These are phyloP conservation scores for Dicycla oo DNA, from an alignment of 2,888 invertebrate genomes.

Conservation along the genomic window DNA sequence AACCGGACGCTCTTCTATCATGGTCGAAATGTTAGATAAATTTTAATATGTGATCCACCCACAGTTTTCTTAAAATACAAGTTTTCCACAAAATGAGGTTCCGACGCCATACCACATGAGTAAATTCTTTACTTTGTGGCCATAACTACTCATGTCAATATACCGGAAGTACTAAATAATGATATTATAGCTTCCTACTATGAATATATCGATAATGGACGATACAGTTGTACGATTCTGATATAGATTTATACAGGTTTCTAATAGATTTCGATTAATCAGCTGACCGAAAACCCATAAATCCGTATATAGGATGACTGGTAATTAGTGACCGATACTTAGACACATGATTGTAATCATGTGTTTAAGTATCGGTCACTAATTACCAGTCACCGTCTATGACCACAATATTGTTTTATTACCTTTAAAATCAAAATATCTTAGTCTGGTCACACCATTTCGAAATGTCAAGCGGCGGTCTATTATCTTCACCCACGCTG, in stretches of 20 bases:
- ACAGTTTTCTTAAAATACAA: slow-evolving; percentile 22
- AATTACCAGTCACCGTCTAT: too few relatives aligned
- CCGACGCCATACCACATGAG: slow-evolving; percentile 1
- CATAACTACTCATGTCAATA: background rate
- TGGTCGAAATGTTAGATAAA: slow-evolving; percentile 23
- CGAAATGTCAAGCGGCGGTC: slow-evolving; percentile 84
- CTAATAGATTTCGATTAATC: too few relatives aligned
- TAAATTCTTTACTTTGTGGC: too few relatives aligned
- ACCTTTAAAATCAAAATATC: slow-evolving; percentile 45
- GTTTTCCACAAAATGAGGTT: slow-evolving; percentile 27
- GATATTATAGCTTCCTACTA: background rate
- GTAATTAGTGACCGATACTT: too few relatives aligned
- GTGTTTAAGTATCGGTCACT: too few relatives aligned
- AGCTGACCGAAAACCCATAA: too few relatives aligned
- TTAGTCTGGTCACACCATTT: slow-evolving; percentile 71
- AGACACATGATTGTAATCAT: too few relatives aligned
- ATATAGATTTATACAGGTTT: background rate
- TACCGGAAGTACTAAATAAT: slow-evolving; percentile 42
- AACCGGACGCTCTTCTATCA: slow-evolving; percentile 26
- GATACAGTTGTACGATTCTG: background rate
- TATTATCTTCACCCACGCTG: slow-evolving; percentile 86
- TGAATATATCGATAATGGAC: background rate
- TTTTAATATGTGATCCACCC: slow-evolving; percentile 31
- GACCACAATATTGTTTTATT: slow-evolving; percentile 55
- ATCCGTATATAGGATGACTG: too few relatives aligned